phyloP scores from a whole-genome alignment of 2,113 vertebrate species.

The Microtus montanus region DNA sequence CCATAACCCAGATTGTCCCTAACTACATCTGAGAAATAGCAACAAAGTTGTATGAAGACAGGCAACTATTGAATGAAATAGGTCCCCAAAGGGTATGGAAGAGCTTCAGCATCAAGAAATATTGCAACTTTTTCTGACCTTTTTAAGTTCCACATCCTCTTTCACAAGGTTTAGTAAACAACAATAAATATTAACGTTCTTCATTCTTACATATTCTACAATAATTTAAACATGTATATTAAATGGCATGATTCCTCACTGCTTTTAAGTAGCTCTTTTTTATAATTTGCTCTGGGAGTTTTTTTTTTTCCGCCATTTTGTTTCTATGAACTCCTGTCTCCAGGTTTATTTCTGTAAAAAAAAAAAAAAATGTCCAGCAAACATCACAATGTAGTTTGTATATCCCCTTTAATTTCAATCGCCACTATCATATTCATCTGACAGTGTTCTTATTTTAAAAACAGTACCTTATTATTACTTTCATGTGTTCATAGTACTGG shows the following conservation, averaged over 20 bases:
- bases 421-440: neutral
- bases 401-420: neutral
- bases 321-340: neutral
- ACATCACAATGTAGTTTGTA: neutral
- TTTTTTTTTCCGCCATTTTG: neutral
- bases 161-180: neutral
- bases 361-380: neutral
- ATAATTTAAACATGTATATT: neutral
- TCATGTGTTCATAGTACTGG: neutral
- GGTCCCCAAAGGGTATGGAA: neutral
- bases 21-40: neutral
- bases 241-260: neutral
- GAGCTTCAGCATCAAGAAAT: neutral
- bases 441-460: constrained; percentile 24
- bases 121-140: neutral
- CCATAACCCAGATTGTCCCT: neutral
- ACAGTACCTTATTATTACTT: neutral
- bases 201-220: neutral
- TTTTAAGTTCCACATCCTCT: neutral
- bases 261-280: neutral
- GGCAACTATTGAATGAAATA: neutral
- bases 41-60: neutral
- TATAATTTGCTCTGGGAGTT: neutral
- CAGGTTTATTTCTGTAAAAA: neutral
- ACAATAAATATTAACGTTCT: neutral